Evolutionary conservation across 2,888 invertebrate species (phyloP).

Genomic region (Miltochrista miniata): DNA sequence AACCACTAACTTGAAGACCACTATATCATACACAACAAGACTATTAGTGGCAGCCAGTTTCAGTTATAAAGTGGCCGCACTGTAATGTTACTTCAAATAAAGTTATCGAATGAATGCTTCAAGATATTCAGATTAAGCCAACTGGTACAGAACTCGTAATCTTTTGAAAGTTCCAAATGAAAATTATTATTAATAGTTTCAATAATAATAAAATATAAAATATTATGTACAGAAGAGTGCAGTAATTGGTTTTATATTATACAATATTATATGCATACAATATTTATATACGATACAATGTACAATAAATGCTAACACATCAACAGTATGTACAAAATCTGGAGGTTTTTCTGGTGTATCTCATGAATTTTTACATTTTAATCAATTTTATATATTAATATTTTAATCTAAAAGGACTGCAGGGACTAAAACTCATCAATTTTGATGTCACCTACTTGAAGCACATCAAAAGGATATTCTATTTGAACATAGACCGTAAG

Average conservation of each 20-base stretch:
- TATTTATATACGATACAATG: constrained; percentile 12
- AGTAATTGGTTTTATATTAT: not conserved
- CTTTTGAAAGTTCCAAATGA: no score
- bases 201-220: not conserved
- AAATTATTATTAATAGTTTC: no score
- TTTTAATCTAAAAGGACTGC: constrained; percentile 18
- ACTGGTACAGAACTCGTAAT: no score
- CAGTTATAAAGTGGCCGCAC: no score
- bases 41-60: no score
- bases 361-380: constrained; percentile 34
- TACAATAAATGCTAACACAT: constrained; percentile 30
- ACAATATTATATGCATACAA: constrained; percentile 8
- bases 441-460: constrained; percentile 25
- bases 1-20: no score
- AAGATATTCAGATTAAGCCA: no score
- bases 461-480: constrained; percentile 25
- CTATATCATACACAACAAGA: no score
- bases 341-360: constrained; percentile 43
- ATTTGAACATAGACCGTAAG: constrained; percentile 9
- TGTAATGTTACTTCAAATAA: no score
- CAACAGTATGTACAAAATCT: constrained; percentile 32
- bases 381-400: constrained; percentile 7
- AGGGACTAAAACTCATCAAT: constrained; percentile 25
- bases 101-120: no score
- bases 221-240: constrained; percentile 7